Evolutionary conservation across 1,140 invertebrate genomes (phyloP).

Genomic region (Halesus radiatus): DNA sequence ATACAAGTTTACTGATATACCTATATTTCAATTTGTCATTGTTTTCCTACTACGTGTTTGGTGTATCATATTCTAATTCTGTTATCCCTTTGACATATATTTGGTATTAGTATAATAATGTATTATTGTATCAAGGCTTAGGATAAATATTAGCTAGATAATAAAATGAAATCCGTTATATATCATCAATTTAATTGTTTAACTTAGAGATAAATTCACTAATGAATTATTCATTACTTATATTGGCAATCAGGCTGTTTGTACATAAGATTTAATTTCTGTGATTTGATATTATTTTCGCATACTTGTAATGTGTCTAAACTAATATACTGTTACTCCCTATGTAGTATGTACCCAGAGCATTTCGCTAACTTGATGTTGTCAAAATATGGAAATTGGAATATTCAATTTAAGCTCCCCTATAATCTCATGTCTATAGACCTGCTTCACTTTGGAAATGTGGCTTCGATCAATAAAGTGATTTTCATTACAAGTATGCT

Average conservation of each 20-base stretch:
- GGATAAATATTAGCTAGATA: conserved; percentile 27
- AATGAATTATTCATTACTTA: conserved; percentile 32
- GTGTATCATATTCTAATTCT: conserved; percentile 16
- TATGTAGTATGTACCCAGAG: conserved; percentile 1
- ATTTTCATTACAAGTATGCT: conserved; percentile 36
- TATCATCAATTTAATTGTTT: conserved; percentile 39
- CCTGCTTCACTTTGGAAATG: not conserved
- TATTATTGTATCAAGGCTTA: conserved; percentile 23
- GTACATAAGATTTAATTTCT: conserved; percentile 38
- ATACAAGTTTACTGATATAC: not conserved
- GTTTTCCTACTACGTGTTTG: not conserved
- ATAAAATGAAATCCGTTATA: conserved; percentile 37
- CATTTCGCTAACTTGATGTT: not conserved
- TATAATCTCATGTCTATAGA: conserved; percentile 27
- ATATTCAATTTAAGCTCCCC: not conserved
- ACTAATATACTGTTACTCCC: conserved; percentile 2
- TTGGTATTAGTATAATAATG: conserved; percentile 33
- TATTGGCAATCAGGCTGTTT: conserved; percentile 41
- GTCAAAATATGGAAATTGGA: conserved; percentile 2
- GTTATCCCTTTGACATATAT: conserved; percentile 26
- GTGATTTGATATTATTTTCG: conserved; percentile 43
- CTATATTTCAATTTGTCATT: not conserved
- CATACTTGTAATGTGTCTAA: conserved; percentile 36
- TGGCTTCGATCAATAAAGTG: conserved; percentile 2
- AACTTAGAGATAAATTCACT: conserved; percentile 35